Evolutionary conservation across 2,888 invertebrate genomes (phyloP).

Genomic region (Meghimatium bilineatum): DNA sequence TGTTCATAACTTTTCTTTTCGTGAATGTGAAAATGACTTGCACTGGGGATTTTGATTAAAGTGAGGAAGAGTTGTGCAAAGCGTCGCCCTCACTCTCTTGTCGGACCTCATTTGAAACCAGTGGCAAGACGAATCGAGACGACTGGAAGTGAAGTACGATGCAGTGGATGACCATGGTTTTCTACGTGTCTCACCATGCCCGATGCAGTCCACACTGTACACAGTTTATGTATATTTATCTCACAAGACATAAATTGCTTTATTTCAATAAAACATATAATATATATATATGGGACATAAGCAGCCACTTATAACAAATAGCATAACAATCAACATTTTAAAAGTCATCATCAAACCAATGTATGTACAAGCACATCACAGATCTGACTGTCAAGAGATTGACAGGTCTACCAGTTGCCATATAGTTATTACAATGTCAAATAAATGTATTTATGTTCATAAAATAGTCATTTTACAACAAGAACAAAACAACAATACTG

Average conservation of each 20-base stretch:
- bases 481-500: constrained; percentile 18
- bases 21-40: no score
- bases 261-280: neutral
- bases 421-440: neutral
- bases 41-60: no score
- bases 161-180: no score
- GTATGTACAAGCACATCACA: constrained; percentile 22
- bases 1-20: no score
- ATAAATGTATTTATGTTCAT: neutral
- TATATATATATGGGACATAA: neutral
- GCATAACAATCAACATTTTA: neutral
- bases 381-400: neutral
- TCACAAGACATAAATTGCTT: neutral
- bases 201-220: no score
- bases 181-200: no score
- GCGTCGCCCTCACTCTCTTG: no score
- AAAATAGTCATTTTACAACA: neutral
- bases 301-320: neutral
- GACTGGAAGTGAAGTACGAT: no score
- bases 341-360: neutral
- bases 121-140: no score
- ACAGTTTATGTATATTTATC: neutral
- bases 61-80: no score
- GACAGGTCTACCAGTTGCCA: neutral
- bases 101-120: no score